Conservation (phyloP, 2,113 vertebrate genomes). For the Potamarius usumacintae region DNA sequence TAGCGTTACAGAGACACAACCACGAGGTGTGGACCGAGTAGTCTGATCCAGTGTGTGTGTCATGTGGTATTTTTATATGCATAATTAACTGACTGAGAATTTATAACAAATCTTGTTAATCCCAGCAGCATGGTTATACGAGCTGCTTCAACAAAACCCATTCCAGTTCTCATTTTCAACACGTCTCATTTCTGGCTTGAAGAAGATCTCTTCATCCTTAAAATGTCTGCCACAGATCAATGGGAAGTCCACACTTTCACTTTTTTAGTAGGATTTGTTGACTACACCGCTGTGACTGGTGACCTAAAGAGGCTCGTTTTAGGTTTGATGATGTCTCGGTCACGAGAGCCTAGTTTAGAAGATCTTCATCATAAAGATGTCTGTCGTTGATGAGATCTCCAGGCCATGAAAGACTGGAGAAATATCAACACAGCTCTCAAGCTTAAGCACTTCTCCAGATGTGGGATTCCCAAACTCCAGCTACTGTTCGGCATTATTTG, state of each 20-base stretch:
- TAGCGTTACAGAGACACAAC: neutral
- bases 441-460: conserved; percentile 2
- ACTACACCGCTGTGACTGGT: neutral
- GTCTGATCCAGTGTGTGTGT: neutral
- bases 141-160: neutral
- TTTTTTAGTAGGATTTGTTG: neutral
- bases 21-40: neutral
- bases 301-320: neutral
- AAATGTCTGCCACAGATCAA: neutral
- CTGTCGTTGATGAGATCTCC: conserved; percentile 19
- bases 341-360: neutral
- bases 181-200: neutral
- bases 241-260: neutral
- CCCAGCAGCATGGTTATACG: too few species aligned
- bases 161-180: neutral
- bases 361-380: neutral
- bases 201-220: neutral
- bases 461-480: too few species aligned
- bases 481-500: neutral
- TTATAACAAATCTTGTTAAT: neutral
- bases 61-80: neutral
- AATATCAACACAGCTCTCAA: neutral
- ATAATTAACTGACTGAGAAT: neutral
- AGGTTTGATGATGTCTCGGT: neutral
- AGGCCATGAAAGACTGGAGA: neutral